phyloP scores from a whole-genome alignment of 2,797 vertebrate species.

The Oceanodroma leucorhoa region DNA sequence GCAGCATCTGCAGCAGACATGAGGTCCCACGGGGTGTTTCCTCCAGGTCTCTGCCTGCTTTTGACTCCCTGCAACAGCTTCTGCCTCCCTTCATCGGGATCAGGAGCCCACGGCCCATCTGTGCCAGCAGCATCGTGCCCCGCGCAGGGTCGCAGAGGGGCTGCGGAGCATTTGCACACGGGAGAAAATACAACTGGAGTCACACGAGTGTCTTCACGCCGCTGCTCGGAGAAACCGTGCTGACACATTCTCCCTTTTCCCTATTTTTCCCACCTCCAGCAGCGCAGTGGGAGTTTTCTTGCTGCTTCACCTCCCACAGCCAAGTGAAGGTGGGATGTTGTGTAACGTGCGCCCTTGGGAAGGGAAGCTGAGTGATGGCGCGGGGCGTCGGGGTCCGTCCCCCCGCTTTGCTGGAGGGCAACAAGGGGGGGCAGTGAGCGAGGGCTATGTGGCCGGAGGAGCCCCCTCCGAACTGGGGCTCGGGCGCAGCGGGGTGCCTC shows the following conservation, averaged over 20 bases:
- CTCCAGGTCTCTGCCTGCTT: not conserved
- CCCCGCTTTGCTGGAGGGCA: not conserved
- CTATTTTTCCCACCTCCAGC: not conserved
- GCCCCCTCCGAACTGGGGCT: rapidly evolving
- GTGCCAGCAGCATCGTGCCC: not conserved
- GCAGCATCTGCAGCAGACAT: not conserved
- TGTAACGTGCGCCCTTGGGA: not conserved
- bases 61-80: not conserved
- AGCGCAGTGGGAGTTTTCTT: slow-evolving; percentile 5
- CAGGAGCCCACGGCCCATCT: not conserved
- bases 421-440: rapidly evolving
- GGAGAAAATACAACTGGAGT: not conserved
- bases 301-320: not conserved
- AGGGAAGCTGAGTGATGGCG: not conserved
- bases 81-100: not conserved
- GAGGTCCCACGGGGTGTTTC: rapidly evolving
- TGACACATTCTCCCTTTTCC: not conserved
- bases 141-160: not conserved
- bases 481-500: not conserved
- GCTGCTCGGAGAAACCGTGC: not conserved
- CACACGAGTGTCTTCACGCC: not conserved
- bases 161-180: rapidly evolving
- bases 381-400: rapidly evolving
- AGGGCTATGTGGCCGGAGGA: not conserved
- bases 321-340: not conserved